Evolutionary conservation across 2,888 invertebrate species (phyloP).

Genomic region (Ophonus ardosiacus): DNA sequence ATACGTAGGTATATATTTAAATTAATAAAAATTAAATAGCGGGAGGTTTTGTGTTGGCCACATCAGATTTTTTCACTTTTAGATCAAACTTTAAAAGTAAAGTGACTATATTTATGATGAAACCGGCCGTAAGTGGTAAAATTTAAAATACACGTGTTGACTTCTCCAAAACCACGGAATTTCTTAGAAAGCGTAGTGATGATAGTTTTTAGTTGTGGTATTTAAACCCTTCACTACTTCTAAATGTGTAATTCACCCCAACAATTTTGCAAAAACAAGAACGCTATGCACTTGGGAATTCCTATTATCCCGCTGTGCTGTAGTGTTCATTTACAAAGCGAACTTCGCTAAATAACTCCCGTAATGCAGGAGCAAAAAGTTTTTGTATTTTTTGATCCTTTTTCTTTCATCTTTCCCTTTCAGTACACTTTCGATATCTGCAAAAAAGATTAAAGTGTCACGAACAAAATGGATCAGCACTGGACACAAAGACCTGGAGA

Average conservation of each 20-base stretch:
- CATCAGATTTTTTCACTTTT: too few species aligned
- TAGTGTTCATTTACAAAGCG: not conserved
- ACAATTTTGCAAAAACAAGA: conserved; percentile 27
- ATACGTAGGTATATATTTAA: too few species aligned
- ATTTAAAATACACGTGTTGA: too few species aligned
- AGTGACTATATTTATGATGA: too few species aligned
- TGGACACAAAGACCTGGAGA: conserved; percentile 33
- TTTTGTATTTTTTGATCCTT: conserved; percentile 20
- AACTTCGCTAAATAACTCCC: conserved; percentile 8
- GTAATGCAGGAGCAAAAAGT: not conserved
- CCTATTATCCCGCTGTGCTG: not conserved
- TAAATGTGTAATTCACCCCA: not conserved
- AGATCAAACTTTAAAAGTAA: too few species aligned
- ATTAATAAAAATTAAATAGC: too few species aligned
- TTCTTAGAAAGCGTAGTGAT: too few species aligned
- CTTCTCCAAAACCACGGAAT: too few species aligned
- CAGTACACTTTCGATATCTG: conserved; percentile 44
- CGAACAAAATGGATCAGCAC: conserved; percentile 37
- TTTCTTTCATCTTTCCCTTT: conserved; percentile 26
- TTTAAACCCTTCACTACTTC: not conserved
- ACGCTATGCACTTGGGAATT: not conserved
- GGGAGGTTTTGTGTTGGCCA: too few species aligned
- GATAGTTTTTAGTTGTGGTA: not conserved
- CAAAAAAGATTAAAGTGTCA: conserved; percentile 49
- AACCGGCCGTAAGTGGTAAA: too few species aligned